Evolutionary conservation across 2,888 invertebrate genomes (phyloP), one percentile per base, ranked within the genome.

Genomic region (Drosophila basisetae): DNA sequence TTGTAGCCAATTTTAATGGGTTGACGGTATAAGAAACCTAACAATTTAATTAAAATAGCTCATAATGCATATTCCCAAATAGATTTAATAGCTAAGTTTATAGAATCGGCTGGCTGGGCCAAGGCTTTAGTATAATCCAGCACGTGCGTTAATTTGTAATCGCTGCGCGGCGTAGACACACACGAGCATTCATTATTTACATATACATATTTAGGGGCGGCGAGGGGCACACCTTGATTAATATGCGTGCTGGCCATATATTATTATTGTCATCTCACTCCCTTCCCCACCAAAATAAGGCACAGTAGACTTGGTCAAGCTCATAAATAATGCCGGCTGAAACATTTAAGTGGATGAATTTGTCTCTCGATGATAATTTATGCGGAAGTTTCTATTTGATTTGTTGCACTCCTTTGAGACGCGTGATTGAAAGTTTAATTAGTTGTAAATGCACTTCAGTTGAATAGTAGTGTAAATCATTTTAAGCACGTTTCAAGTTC

Each of bases 171-270:
- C 39, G 25, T 43, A 62, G 33, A 33, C 61, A 74, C 31, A 63
- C 35, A 66, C 64, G 31, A n/a, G 49, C 39, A 58, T 67, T 68
- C 60, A 66, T 63, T 67, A 66, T 70, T 33, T 52, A 39, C 49
- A 11, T 58, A 30, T 31, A 43, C n/a, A 28, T 28, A 13, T 13
- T n/a, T 7, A 4, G 35, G 18, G 53, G 9, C 13, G 33, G 22
- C n/a, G 11, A n/a, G 9, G 25, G 43, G 22, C 55, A 41, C 37
- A 66, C 31, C 72, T 76, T 79, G 77, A 81, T 79, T 79, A 87
- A 90, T 84, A 85, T 85, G 82, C 88, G 80, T 68, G 70, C 69
- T 64, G 76, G 69, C 58, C 75, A 82, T 84, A 78, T 84, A 76
- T 81, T 87, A 80, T 76, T 68, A 70, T 81, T 76, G 59, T 76